These are phyloP conservation scores for Hyles lineata DNA, from an alignment of 2,888 invertebrate species.

Conservation along the genomic window DNA sequence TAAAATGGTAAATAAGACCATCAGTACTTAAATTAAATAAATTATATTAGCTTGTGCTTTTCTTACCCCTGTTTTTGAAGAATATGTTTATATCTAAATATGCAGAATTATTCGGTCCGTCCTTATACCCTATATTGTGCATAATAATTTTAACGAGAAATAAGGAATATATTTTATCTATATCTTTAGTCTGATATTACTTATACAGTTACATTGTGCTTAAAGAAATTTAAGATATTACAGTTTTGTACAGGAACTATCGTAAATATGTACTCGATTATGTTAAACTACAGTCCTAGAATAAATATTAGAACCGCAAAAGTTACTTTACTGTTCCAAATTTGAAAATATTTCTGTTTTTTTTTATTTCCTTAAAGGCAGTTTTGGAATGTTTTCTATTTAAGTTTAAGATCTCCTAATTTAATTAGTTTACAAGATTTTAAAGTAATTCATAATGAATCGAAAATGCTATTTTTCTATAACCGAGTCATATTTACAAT, in stretches of 20 bases:
- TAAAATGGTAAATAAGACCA: no score
- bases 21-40: no score
- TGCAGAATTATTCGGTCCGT: slow-evolving; percentile 12
- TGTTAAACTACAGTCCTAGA: background rate
- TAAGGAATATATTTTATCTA: slow-evolving; percentile 24
- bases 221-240: slow-evolving; percentile 14
- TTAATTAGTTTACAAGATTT: no score
- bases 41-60: no score
- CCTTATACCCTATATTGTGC: slow-evolving; percentile 21
- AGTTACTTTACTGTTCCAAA: background rate
- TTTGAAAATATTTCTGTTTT: background rate
- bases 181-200: slow-evolving; percentile 1
- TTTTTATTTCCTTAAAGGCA: background rate
- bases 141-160: slow-evolving; percentile 19
- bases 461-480: background rate
- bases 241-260: slow-evolving; percentile 22
- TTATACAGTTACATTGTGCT: slow-evolving; percentile 17
- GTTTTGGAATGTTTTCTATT: no score
- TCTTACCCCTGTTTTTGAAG: background rate
- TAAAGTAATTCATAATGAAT: no score
- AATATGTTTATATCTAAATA: background rate
- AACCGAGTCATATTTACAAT: slow-evolving; percentile 17
- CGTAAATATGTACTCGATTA: slow-evolving; percentile 13
- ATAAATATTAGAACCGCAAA: background rate
- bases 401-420: no score